Conservation (phyloP, 2,797 vertebrate species). For the Meriones psammophilus region DNA sequence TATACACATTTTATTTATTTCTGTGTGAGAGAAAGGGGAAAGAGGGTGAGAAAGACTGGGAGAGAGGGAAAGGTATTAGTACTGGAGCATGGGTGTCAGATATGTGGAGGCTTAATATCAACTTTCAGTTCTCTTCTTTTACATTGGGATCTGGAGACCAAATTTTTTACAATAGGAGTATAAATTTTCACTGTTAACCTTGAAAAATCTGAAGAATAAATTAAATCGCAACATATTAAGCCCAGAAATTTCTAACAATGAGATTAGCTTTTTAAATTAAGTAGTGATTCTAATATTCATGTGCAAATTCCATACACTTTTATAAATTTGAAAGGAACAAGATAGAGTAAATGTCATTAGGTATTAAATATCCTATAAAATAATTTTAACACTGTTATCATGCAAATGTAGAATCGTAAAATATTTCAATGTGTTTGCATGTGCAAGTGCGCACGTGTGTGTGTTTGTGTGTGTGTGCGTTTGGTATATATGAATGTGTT, state of each 20-base stretch:
- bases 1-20: not conserved
- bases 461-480: not conserved
- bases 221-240: not conserved
- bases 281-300: conserved; percentile 6
- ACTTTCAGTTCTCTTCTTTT: not conserved
- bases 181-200: not conserved
- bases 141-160: not conserved
- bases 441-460: not conserved
- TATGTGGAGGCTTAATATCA: not conserved
- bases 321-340: conserved; percentile 23
- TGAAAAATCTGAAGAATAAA: conserved; percentile 9
- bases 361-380: not conserved
- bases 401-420: not conserved
- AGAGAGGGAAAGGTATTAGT: not conserved
- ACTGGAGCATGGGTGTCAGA: not conserved
- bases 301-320: conserved; percentile 43
- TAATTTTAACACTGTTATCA: not conserved
- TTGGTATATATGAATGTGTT: not conserved
- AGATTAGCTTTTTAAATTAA: not conserved
- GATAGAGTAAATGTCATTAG: not conserved
- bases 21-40: too few relatives aligned
- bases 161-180: not conserved
- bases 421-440: not conserved
- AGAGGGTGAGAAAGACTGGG: too few relatives aligned
- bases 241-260: not conserved